Conservation (phyloP, 2,888 invertebrate species). For the Myathropa florea region DNA sequence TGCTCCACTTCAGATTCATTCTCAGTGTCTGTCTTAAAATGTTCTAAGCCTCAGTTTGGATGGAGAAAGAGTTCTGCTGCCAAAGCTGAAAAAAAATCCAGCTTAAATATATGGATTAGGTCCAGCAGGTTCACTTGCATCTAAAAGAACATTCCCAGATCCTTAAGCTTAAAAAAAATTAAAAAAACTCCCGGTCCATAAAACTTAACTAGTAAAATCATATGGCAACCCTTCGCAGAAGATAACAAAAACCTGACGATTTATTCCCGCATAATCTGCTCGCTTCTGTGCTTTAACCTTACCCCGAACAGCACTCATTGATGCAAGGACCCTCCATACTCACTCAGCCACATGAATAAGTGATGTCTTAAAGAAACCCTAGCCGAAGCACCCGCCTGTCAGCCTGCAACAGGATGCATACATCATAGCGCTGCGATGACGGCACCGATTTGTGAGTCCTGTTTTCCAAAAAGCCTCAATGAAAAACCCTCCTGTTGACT, state of each 20-base stretch:
- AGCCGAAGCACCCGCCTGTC: slow-evolving; percentile 34
- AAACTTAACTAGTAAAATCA: too few species aligned
- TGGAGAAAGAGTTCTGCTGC: too few species aligned
- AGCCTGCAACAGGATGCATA: slow-evolving; percentile 63
- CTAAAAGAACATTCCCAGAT: too few species aligned
- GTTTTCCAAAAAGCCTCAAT: slow-evolving; percentile 40
- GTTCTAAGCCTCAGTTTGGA: too few species aligned
- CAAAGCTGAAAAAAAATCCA: too few species aligned
- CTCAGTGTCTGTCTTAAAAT: too few species aligned
- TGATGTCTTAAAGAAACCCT: background rate
- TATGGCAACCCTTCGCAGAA: slow-evolving; percentile 39
- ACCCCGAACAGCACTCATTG: slow-evolving; percentile 41
- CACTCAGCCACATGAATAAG: slow-evolving; percentile 42
- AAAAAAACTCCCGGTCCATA: too few species aligned
- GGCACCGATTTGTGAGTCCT: slow-evolving; percentile 16
- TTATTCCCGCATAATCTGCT: slow-evolving; percentile 49
- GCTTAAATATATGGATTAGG: too few species aligned
- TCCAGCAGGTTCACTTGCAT: too few species aligned
- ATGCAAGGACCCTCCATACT: slow-evolving; percentile 54
- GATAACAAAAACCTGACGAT: slow-evolving; percentile 27
- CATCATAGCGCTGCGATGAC: slow-evolving; percentile 38
- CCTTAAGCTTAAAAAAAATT: too few species aligned
- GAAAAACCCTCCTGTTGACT: slow-evolving; percentile 42
- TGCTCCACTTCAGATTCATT: too few species aligned
- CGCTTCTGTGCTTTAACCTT: slow-evolving; percentile 31